Evolutionary conservation across 2,797 vertebrate genomes (phyloP).

Genomic region (Silurus lanzhouensis): DNA sequence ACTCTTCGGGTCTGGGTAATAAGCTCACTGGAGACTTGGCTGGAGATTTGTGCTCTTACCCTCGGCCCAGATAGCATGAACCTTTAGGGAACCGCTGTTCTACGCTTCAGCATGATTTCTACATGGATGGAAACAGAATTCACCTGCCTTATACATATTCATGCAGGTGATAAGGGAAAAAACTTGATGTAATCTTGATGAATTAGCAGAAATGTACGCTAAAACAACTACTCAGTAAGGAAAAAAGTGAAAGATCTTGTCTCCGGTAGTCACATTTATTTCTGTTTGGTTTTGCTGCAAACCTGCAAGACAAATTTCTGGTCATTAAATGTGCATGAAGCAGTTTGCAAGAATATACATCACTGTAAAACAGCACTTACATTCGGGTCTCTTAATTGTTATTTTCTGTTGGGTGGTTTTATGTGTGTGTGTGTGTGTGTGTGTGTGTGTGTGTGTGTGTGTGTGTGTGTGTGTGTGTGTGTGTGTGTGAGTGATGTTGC

Average conservation of each 20-base stretch:
- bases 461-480: background rate
- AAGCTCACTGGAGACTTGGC: conserved; percentile 73
- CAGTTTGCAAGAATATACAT: background rate
- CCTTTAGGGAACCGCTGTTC: conserved; percentile 49
- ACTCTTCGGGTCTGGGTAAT: conserved; percentile 75
- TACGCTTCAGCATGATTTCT: conserved; percentile 57
- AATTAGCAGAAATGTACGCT: conserved; percentile 36
- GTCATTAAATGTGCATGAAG: background rate
- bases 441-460: too few species aligned
- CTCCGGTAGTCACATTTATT: background rate
- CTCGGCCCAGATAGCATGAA: conserved; percentile 68
- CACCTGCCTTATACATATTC: conserved; percentile 46
- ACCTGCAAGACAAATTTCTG: background rate
- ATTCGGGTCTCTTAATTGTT: background rate
- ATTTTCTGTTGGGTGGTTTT: background rate
- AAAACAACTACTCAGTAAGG: background rate
- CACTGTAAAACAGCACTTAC: background rate
- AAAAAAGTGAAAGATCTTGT: conserved; percentile 3
- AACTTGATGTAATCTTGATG: background rate
- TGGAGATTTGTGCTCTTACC: conserved; percentile 71
- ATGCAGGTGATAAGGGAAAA: conserved; percentile 24
- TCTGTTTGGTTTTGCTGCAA: conserved; percentile 2
- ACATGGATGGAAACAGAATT: conserved; percentile 18
- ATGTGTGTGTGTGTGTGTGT: background rate
- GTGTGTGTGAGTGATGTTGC: background rate